Evolutionary conservation across 1,140 invertebrate genomes (phyloP).

Genomic region (Eulimnadia texana): DNA sequence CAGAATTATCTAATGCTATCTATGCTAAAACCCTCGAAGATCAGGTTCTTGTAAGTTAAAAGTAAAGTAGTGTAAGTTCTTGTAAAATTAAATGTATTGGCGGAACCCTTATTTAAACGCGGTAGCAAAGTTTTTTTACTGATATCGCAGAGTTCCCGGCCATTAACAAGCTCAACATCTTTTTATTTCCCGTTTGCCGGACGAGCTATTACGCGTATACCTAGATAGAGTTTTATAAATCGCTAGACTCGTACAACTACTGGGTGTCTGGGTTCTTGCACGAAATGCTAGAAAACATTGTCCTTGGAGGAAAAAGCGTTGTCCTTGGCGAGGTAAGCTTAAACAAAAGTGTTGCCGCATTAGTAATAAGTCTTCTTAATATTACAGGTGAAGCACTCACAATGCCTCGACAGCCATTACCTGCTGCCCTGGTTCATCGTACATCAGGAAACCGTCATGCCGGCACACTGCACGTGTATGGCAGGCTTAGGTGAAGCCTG

Average conservation of each 20-base stretch:
- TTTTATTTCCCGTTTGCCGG: not conserved
- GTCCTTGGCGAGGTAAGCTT: not conserved
- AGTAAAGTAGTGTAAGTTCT: no score
- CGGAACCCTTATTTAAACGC: not conserved
- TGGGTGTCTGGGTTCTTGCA: not conserved
- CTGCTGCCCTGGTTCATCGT: not conserved
- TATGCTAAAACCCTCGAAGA: not conserved
- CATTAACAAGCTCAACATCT: not conserved
- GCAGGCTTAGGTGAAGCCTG: not conserved
- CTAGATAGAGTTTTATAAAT: not conserved
- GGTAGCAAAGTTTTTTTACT: not conserved
- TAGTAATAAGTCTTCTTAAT: no score
- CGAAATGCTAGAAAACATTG: not conserved
- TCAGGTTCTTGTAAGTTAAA: not conserved
- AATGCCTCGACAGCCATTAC: not conserved
- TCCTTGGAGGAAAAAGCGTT: not conserved
- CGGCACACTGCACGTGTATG: not conserved
- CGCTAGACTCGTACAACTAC: not conserved
- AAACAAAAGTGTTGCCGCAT: no score
- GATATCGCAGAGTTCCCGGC: not conserved
- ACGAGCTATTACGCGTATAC: not conserved
- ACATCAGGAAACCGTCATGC: not conserved
- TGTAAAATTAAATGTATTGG: not conserved
- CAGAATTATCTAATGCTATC: not conserved
- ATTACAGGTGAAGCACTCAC: not conserved